Percentiles rank a stretch among this genome's conserved stretches.
Conservation (phyloP, 2,113 vertebrate genomes). For the Cyrtonyx montezumae region DNA sequence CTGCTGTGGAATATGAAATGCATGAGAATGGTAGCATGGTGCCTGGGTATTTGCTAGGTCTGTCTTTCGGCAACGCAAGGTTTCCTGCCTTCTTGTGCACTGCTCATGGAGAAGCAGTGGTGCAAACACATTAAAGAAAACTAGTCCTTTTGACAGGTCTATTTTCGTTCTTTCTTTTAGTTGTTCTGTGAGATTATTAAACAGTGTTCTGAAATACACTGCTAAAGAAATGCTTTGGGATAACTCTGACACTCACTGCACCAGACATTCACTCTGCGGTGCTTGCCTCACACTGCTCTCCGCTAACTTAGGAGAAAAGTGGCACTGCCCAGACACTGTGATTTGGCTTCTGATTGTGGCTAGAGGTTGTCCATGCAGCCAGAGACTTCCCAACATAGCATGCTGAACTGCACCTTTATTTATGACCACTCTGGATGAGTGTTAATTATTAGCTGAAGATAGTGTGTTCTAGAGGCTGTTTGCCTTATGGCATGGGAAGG, state of each 20-base stretch:
- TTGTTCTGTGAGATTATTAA: slow-evolving; percentile 14
- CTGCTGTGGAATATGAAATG: neutral
- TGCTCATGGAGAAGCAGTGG: neutral
- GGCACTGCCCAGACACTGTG: neutral
- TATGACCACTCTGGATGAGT: slow-evolving; percentile 24
- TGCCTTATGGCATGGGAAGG: slow-evolving; percentile 33
- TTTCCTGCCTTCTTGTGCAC: neutral
- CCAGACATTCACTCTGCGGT: neutral
- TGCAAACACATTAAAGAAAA: neutral
- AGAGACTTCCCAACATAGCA: neutral
- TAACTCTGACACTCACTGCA: neutral
- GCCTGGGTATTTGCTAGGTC: neutral
- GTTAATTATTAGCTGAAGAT: slow-evolving; percentile 61
- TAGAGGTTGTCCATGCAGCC: neutral
- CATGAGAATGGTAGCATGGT: neutral
- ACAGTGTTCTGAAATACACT: neutral
- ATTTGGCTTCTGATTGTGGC: neutral
- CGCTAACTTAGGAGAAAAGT: neutral
- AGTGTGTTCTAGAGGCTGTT: slow-evolving; percentile 27
- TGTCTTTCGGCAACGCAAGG: neutral
- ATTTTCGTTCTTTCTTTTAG: neutral
- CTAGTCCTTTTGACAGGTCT: neutral
- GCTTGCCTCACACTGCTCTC: neutral
- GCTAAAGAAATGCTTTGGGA: neutral
- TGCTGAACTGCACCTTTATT: slow-evolving; percentile 35